A percentile compares a stretch with the other conserved stretches of the same genome.
phyloP scores from a whole-genome alignment of 2,113 vertebrate species.

The Neodon shergylaensis region DNA sequence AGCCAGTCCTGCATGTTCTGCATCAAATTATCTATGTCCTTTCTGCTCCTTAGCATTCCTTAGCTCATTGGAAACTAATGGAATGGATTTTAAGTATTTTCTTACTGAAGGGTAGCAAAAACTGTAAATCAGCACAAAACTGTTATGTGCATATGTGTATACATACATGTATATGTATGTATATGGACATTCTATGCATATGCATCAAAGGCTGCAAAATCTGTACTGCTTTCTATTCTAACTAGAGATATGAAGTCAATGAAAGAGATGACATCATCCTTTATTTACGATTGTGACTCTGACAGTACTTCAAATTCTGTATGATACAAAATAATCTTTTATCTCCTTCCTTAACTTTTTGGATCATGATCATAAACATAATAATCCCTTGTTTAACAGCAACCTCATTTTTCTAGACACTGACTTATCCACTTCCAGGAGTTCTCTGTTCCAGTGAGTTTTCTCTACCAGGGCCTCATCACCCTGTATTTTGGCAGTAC shows the following conservation, averaged over 20 bases:
- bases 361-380: not conserved
- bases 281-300: not conserved
- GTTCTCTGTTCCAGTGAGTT: not conserved
- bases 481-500: not conserved
- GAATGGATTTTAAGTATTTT: slow-evolving; percentile 4
- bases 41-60: not conserved
- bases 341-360: not conserved
- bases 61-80: not conserved
- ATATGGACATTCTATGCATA: not conserved
- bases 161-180: not conserved
- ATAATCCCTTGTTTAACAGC: not conserved
- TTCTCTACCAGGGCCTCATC: not conserved
- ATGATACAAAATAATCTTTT: not conserved
- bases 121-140: not conserved
- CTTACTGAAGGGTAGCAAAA: slow-evolving; percentile 2
- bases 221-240: not conserved
- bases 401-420: not conserved
- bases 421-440: not conserved
- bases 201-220: not conserved
- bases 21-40: not conserved
- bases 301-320: not conserved
- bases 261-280: not conserved
- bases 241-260: not conserved
- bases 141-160: not conserved
- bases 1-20: not conserved